phyloP scores from a whole-genome alignment of 1,140 invertebrate genomes.

The Solen grandis region DNA sequence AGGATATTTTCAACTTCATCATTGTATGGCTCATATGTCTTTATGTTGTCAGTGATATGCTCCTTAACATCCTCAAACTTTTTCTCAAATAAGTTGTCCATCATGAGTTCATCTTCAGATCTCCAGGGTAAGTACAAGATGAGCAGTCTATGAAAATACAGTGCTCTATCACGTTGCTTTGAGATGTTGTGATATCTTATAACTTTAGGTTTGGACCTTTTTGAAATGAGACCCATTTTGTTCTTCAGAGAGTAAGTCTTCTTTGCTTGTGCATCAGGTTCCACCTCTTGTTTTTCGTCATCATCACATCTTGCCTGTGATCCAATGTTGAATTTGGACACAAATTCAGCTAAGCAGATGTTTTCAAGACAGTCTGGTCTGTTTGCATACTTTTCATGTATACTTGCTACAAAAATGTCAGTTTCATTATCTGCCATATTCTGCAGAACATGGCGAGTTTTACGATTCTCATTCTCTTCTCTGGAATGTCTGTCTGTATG shows the following conservation, averaged over 20 bases:
- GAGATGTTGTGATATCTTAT: conserved; percentile 46
- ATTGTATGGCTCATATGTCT: conserved; percentile 47
- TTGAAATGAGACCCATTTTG: conserved; percentile 31
- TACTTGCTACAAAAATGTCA: background rate
- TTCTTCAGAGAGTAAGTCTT: conserved; percentile 26
- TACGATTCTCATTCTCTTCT: background rate
- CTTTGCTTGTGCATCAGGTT: conserved; percentile 4
- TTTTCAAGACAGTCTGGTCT: conserved; percentile 14
- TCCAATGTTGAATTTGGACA: conserved; percentile 6
- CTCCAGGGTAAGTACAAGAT: conserved; percentile 47
- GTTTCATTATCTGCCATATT: background rate
- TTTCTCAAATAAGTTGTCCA: conserved; percentile 38
- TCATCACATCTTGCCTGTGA: background rate
- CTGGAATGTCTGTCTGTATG: conserved; percentile 20
- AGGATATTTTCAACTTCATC: conserved; percentile 40
- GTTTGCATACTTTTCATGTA: conserved; percentile 7
- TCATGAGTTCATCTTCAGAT: conserved; percentile 27
- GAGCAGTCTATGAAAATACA: conserved; percentile 44
- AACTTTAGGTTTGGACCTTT: conserved; percentile 34
- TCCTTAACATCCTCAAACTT: conserved; percentile 39
- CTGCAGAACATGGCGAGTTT: conserved; percentile 3
- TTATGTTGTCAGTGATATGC: conserved; percentile 28
- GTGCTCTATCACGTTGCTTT: conserved; percentile 40
- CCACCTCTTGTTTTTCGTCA: background rate
- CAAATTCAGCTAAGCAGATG: conserved; percentile 16